A percentile compares a stretch with the other conserved stretches of the same genome.
These are phyloP conservation scores for Oostethus manadensis DNA, from an alignment of 2,113 vertebrate species.

Conservation along the genomic window DNA sequence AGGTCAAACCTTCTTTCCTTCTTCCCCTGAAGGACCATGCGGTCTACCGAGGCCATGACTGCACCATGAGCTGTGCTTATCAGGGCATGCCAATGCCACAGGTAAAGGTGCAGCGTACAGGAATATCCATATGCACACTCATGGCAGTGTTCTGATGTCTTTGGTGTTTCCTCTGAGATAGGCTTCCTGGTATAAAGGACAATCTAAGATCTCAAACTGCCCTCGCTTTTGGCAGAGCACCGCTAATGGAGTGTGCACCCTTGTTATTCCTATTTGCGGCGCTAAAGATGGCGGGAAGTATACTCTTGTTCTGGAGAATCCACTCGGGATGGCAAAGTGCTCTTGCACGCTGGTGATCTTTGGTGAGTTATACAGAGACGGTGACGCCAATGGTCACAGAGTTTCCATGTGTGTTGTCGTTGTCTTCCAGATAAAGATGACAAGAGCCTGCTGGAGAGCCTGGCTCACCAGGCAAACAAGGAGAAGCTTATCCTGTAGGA, in stretches of 20 bases:
- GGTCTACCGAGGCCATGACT: conserved; percentile 42
- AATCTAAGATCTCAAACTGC: conserved; percentile 46
- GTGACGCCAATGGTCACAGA: background rate
- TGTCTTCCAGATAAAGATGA: conserved; percentile 65
- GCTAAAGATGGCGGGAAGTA: conserved; percentile 53
- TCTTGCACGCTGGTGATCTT: conserved; percentile 55
- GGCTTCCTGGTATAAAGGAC: conserved; percentile 51
- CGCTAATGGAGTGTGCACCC: conserved; percentile 48
- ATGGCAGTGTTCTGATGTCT: too few relatives aligned
- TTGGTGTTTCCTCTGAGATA: background rate
- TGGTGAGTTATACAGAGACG: conserved; percentile 22
- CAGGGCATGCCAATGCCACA: conserved; percentile 50
- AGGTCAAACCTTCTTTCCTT: conserved; percentile 59
- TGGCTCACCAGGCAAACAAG: conserved; percentile 60
- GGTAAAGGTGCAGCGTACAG: background rate
- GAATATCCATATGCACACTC: too few relatives aligned
- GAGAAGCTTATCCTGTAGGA: conserved; percentile 63
- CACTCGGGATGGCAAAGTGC: conserved; percentile 55
- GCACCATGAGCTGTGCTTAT: conserved; percentile 66
- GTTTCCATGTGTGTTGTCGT: background rate
- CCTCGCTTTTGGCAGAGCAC: conserved; percentile 60
- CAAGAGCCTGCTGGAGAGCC: conserved; percentile 52
- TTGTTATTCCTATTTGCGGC: conserved; percentile 57
- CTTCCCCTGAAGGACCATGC: conserved; percentile 53
- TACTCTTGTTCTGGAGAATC: conserved; percentile 60